Base-by-base conservation (phyloP, 1,140 invertebrate genomes). In the Drosophila nannoptera region DNA sequence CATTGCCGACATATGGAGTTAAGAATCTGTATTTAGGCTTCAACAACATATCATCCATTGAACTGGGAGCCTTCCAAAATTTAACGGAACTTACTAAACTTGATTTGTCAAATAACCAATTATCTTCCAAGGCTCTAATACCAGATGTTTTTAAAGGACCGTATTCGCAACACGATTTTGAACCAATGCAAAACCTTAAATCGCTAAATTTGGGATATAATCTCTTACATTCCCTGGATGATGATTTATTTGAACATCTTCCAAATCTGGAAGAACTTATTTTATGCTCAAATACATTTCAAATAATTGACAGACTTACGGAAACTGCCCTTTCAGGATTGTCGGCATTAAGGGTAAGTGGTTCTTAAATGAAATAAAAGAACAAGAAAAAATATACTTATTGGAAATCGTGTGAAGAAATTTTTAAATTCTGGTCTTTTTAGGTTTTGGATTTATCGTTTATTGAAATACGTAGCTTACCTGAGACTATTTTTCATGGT, bases 201-300 rank as follows among this genome's bases (percentile, higher is more conserved):
- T 89, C 90, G 0, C 89, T 96, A 4, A 92, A 92, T 78, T 87
- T 96, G 38, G 92, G 92, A 0, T 78, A 92, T 66, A 95, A 96
- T 80, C 82, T 91, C 11, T 73, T 96, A 4, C 92, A 94, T 68
- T 92, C 91, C 0, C 81, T 96, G 1, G 77, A 95, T 78, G 90
- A 91, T 45, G 93, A 95, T 76, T 33, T 94, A 6, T 96, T 96
- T 81, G 93, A 94, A 64, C 95, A 96, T 75, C 78, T 93, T 7
- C 89, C 91, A 3, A 87, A 92, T 29, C 73, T 97, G 4, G 92
- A 92, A 62, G 90, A 91, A 35, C 88, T 97, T 14, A 91, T 92
- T 68, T 83, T 96, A 0, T 92, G 92, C 40, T 90, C 92, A 6
- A 96, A 96, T 88, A 93, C 92, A 0, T 89, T 96, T 2, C 89